Evolutionary conservation across 2,113 vertebrate species (phyloP).

Genomic region (Catharus fuscescens): DNA sequence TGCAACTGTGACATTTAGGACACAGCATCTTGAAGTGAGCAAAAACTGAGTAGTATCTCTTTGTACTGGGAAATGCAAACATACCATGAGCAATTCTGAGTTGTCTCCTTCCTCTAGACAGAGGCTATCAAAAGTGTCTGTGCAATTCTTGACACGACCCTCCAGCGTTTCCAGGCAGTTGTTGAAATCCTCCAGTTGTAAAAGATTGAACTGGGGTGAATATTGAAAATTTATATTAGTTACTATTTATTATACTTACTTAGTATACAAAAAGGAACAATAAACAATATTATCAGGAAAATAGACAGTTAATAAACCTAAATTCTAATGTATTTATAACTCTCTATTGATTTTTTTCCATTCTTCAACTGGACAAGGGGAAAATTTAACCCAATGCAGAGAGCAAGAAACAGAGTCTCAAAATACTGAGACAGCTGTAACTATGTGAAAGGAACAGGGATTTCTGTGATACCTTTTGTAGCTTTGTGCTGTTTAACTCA

Average conservation of each 20-base stretch:
- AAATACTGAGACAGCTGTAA: not conserved
- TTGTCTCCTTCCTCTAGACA: conserved; percentile 41
- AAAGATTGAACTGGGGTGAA: conserved; percentile 67
- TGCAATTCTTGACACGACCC: conserved; percentile 72
- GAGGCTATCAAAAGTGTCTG: conserved; percentile 69
- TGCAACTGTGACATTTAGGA: not conserved
- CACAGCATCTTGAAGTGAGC: not conserved
- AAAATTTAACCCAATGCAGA: not conserved
- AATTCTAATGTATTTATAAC: not conserved
- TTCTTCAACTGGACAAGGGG: not conserved
- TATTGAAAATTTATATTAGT: not conserved
- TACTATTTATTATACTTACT: not conserved
- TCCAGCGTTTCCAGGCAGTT: conserved; percentile 77
- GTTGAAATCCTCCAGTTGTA: conserved; percentile 79
- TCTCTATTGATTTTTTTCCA: not conserved
- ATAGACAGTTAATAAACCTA: not conserved
- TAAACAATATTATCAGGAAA: not conserved
- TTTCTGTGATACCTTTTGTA: not conserved
- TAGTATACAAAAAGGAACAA: not conserved
- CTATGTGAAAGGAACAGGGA: not conserved
- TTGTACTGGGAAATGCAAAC: not conserved
- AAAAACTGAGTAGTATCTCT: not conserved
- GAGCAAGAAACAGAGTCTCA: not conserved
- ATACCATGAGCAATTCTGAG: conserved; percentile 63
- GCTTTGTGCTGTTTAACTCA: not conserved